These are phyloP conservation scores for Hestina assimilis DNA, from an alignment of 1,140 invertebrate species.

Conservation along the genomic window DNA sequence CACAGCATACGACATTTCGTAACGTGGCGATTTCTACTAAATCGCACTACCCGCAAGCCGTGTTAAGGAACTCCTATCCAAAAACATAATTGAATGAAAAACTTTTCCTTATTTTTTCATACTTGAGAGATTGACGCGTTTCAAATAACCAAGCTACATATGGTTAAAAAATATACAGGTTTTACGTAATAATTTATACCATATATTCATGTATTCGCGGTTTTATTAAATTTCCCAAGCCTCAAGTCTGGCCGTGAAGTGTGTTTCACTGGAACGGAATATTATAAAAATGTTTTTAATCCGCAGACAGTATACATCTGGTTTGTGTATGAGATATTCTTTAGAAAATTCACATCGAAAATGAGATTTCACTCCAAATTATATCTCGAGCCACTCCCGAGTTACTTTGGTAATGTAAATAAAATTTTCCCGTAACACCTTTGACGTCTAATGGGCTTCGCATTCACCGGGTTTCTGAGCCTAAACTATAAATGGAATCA, in stretches of 20 bases:
- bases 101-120: no score
- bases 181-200: no score
- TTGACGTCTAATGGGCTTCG: conserved; percentile 15
- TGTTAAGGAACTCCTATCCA: no score
- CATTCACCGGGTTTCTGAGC: background rate
- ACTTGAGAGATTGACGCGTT: no score
- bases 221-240: background rate
- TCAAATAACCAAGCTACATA: no score
- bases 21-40: no score
- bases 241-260: background rate
- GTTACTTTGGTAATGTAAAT: conserved; percentile 14
- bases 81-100: no score
- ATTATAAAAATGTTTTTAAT: conserved; percentile 13
- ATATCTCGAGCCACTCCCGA: background rate
- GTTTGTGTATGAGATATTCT: conserved; percentile 5
- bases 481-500: background rate
- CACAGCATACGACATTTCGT: no score
- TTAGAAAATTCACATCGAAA: conserved; percentile 15
- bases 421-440: conserved; percentile 10
- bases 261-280: background rate
- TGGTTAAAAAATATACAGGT: no score
- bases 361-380: conserved; percentile 16
- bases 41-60: no score
- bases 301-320: conserved; percentile 7
- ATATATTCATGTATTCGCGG: no score